Conservation (phyloP, 2,888 invertebrate genomes). For the Patella ulyssiponensis region DNA sequence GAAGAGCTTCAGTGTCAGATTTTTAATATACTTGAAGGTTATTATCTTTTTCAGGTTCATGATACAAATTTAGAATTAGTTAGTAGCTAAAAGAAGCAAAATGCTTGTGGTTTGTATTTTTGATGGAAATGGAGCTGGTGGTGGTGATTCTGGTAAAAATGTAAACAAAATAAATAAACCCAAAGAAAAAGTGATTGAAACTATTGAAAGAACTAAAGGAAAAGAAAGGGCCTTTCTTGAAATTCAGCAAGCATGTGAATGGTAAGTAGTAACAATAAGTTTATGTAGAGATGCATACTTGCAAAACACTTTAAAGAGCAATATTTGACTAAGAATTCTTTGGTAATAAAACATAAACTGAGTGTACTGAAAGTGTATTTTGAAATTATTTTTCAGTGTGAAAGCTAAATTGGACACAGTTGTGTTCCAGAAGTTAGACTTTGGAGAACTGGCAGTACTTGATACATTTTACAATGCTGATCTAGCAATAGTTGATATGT, state of each 20-base stretch:
- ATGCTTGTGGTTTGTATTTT: slow-evolving; percentile 61
- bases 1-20: no score
- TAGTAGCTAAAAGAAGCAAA: slow-evolving; percentile 10
- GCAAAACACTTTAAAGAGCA: not conserved
- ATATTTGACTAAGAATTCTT: not conserved
- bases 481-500: slow-evolving; percentile 95
- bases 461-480: slow-evolving; percentile 99
- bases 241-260: slow-evolving; percentile 51
- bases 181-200: slow-evolving; percentile 34
- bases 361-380: not conserved
- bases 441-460: slow-evolving; percentile 94
- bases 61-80: no score
- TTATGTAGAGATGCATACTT: not conserved
- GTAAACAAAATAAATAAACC: slow-evolving; percentile 29
- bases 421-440: slow-evolving; percentile 93
- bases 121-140: slow-evolving; percentile 45
- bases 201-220: slow-evolving; percentile 30
- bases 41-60: no score
- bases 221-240: slow-evolving; percentile 50
- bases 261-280: slow-evolving; percentile 35
- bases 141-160: slow-evolving; percentile 41
- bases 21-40: no score
- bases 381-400: slow-evolving; percentile 48
- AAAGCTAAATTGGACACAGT: slow-evolving; percentile 62
- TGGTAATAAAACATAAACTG: no score